Base-by-base conservation (phyloP, 2,797 vertebrate genomes). In the Gymnodraco acuticeps region DNA sequence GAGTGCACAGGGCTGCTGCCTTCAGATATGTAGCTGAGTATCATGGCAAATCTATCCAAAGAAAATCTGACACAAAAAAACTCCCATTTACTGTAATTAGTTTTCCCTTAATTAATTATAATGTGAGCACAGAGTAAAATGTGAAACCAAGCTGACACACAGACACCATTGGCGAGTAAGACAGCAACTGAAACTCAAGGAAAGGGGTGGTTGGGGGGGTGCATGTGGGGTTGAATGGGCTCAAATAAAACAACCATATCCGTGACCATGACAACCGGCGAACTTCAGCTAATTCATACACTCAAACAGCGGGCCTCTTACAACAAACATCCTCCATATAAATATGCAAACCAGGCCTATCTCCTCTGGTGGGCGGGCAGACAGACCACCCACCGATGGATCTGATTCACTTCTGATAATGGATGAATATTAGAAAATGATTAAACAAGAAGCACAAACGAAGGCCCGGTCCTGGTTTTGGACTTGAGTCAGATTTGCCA, bases 291-390 rank as follows among this genome's bases (percentile, higher is more conserved):
- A 93, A 92, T 93, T 90, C 90, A 89, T 89, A 92, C 90, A 87
- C 76, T 89, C 88, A 87, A 92, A 90, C 88, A 92, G 88, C 61
- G 38, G 88, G 83, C 90, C 86, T 91, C 81, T 48, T 89, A 93
- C 91, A 92, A 92, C 92, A 93, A 94, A 92, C 94, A 91, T 91
- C 87, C 91, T 88, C 77, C 87, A 87, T 79, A 87, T 92, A 94
- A 93, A 93, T 92, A 92, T 93, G 89, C 90, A 93, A 92, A 90
- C 84, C 75, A 84, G 90, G 82, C 89, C 71, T 67, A 83, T 86
- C 77, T 78, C 72, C 65, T 60, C 72, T n/a, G 72, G 84, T 80
- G 83, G 86, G 87, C 86, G 85, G 88, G 86, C 81, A 86, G 80
- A 84, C 64, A 74, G 92, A 93, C 93, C 93, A 90, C 92, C 90